These are phyloP conservation scores for Dryadula phaetusa DNA, from an alignment of 2,888 invertebrate genomes.

Conservation along the genomic window DNA sequence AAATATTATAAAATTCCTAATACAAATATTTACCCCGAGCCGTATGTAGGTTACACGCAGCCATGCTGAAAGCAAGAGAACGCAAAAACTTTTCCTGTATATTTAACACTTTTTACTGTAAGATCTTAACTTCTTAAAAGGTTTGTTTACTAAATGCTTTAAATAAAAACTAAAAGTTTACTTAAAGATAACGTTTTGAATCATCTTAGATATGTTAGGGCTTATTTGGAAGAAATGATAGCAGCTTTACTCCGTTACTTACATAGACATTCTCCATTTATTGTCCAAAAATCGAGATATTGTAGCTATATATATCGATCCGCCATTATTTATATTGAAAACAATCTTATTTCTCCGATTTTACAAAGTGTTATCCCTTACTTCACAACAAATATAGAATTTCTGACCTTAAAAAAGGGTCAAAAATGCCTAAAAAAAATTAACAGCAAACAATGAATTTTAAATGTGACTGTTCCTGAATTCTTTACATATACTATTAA, in stretches of 20 bases:
- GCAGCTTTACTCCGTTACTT: too few species aligned
- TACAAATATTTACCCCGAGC: slow-evolving; percentile 11
- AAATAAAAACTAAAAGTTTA: not conserved
- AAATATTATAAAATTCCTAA: slow-evolving; percentile 20
- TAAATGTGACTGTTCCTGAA: not conserved
- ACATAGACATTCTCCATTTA: too few species aligned
- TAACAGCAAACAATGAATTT: too few species aligned
- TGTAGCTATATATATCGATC: too few species aligned
- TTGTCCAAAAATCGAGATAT: too few species aligned
- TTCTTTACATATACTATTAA: not conserved
- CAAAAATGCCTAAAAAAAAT: too few species aligned
- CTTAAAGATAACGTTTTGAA: not conserved
- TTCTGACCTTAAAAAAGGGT: too few species aligned
- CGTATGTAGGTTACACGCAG: slow-evolving; percentile 12
- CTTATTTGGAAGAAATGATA: too few species aligned
- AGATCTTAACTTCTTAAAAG: slow-evolving; percentile 9
- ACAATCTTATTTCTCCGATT: too few species aligned
- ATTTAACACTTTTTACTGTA: slow-evolving; percentile 18
- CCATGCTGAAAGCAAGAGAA: slow-evolving; percentile 18
- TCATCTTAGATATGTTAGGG: not conserved
- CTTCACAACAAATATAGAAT: too few species aligned
- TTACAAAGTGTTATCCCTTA: too few species aligned
- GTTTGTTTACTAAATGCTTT: slow-evolving; percentile 10
- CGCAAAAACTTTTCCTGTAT: slow-evolving; percentile 18
- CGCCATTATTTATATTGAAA: too few species aligned